Evolutionary conservation across 1,140 invertebrate species (phyloP).

Genomic region (Musca domestica): DNA sequence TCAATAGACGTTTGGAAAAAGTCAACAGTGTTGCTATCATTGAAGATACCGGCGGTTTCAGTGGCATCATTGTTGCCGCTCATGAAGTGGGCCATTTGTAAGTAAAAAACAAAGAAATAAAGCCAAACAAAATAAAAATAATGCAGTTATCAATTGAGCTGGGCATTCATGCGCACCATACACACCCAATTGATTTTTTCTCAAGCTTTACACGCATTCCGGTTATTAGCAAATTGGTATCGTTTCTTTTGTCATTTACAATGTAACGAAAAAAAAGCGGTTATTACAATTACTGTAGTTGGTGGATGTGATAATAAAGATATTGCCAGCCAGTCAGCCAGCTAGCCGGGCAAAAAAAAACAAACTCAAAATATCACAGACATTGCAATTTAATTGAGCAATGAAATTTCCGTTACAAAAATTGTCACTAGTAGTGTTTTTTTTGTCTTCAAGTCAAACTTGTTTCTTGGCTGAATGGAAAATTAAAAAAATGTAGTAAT

Average conservation of each 20-base stretch:
- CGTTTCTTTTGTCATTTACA: too few species aligned
- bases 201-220: too few species aligned
- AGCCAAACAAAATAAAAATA: conserved; percentile 15
- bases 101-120: conserved; percentile 58
- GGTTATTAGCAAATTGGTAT: too few species aligned
- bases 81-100: conserved; percentile 96
- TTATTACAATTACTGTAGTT: too few species aligned
- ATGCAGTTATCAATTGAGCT: background rate
- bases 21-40: conserved; percentile 95
- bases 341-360: too few species aligned
- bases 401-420: conserved; percentile 18
- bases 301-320: too few species aligned
- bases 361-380: too few species aligned
- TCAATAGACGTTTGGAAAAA: conserved; percentile 92
- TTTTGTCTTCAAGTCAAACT: background rate
- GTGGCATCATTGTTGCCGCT: conserved; percentile 92
- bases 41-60: conserved; percentile 93
- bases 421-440: background rate
- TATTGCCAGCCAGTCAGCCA: too few species aligned
- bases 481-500: background rate
- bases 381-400: background rate
- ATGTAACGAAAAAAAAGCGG: too few species aligned
- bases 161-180: background rate
- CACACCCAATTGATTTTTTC: background rate
- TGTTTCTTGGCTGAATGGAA: background rate